Evolutionary conservation across 2,888 invertebrate genomes (phyloP), one percentile per base, ranked within the genome.

Genomic region (Cenopis cana): DNA sequence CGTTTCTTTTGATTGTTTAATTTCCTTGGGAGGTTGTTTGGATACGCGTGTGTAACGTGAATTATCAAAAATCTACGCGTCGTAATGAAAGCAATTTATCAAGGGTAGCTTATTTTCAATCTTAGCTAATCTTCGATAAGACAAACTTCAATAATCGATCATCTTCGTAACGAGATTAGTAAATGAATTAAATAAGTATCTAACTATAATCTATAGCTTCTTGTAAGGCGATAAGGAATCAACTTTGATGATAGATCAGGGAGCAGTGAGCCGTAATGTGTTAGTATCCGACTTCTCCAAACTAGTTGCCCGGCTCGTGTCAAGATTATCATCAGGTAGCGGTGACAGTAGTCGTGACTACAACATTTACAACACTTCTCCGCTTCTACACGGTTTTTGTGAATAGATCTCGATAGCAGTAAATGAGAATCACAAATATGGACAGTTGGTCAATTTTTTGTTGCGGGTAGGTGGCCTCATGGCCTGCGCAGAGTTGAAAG

Each of bases 311-410:
- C 59, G 75, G 73, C 74, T 84, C 85, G 83, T 85, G 84, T 79
- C 74, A 66, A 79, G 85, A 85, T 65, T 85, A 82, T 72, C 77
- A 84, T 84, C 84, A 75, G 75, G 74, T 68, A 73, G 74, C 78
- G 80, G 77, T 77, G 80, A 76, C 76, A 76, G 77, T 78, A 82
- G 75, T 78, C 78, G 81, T 82, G 81, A 82, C 81, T 81, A 72
- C 73, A 75, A 75, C 76, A 74, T 75, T 74, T 74, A 77, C 77
- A 76, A 62, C 59, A 62, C 65, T 55, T 62, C 66, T 18, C 62
- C 55, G 52, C 38, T 18, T 67, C 57, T 68, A 54, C 61, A 38
- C 65, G 41, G 61, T 74, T 75, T 68, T 74, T 73, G 68, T 69
- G 66, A 56, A 68, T 65, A 71, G 70, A 74, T 73, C 72, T 64